phyloP scores from a whole-genome alignment of 2,888 invertebrate genomes.

The Agapostemon virescens region DNA sequence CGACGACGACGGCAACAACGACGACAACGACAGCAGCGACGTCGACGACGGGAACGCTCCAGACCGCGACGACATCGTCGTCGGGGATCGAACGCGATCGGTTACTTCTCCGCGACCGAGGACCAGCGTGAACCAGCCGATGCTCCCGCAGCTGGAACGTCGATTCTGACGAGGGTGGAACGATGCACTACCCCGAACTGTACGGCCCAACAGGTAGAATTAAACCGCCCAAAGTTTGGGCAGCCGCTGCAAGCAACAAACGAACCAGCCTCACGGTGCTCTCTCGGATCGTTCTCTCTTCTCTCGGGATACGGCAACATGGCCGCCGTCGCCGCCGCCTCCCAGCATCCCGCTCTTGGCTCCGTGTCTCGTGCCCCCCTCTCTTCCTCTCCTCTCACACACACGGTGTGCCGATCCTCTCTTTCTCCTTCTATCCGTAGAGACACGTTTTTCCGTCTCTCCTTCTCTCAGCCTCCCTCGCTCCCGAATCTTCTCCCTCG shows the following conservation, averaged over 20 bases:
- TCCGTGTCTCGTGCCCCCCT: constrained; percentile 71
- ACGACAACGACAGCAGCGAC: constrained; percentile 76
- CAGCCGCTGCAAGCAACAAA: constrained; percentile 75
- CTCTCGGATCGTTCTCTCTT: constrained; percentile 71
- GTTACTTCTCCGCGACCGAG: constrained; percentile 70
- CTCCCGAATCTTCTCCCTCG: constrained; percentile 48
- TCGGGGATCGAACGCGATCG: constrained; percentile 63
- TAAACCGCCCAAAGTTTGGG: constrained; percentile 70
- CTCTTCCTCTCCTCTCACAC: constrained; percentile 49
- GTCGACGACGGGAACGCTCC: constrained; percentile 63
- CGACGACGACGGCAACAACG: constrained; percentile 69
- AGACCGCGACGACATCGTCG: constrained; percentile 72
- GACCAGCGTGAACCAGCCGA: constrained; percentile 18
- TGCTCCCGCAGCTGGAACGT: constrained; percentile 17
- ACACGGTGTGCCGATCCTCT: neutral
- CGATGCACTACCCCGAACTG: constrained; percentile 61
- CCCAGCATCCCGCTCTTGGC: constrained; percentile 81
- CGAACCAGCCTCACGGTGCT: constrained; percentile 71
- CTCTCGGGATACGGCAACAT: constrained; percentile 85
- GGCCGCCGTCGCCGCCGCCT: constrained; percentile 85
- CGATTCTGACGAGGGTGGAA: constrained; percentile 42
- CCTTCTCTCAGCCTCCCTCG: constrained; percentile 51
- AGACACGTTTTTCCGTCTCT: neutral
- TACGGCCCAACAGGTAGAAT: constrained; percentile 62
- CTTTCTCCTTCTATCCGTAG: neutral